Evolutionary conservation across 92 coral and sea anemone genomes (phyloP), one percentile per base, ranked within the genome.

Genomic region (Hydrozoanthus gracilis): DNA sequence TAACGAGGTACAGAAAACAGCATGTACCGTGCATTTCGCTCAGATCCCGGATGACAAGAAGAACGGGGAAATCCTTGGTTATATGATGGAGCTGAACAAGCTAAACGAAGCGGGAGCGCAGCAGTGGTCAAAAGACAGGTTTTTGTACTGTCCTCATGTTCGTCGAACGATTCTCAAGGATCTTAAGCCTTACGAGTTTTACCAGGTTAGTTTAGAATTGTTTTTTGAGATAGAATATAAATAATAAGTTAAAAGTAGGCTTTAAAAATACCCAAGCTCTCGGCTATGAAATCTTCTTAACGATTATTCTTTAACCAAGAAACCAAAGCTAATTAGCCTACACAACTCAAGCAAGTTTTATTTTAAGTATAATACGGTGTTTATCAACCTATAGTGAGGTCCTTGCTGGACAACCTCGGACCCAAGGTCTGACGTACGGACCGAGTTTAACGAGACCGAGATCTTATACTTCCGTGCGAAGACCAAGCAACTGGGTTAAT

Each of bases 11-110:
- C 2, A 2, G 8, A 48, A 27, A 65, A 49, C 74, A 16, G 15
- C 47, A 7, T 80, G 60, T 5, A 49, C 17, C 8, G 6, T 80
- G 35, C 9, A 3, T 60, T 80, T 80, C 66, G 75, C 8, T n/a
- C 5, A 7, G 9, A 80, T 80, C 47, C 62, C 46, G 8, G 44
- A 4, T 48, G 73, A 17, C 2, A 13, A 65, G 8, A 58, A 48
- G 3, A 80, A 80, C 13, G 85, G 85, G 45, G 9, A 80, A 50
- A 48, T 80, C 45, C 48, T 80, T 62, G 85, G 74, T 8, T 80
- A 80, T 39, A 46, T 14, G 66, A 80, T 80, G 85, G 60, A 10
- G 8, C 9, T 80, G 8, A 9, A 47, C 11, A 80, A 80, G 17
- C 0, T 80, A 18, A 47, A 49, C 17, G 46, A 65, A 16, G 51